These are phyloP conservation scores for Austrolebias charrua DNA, from an alignment of 2,797 vertebrate species.

Conservation along the genomic window DNA sequence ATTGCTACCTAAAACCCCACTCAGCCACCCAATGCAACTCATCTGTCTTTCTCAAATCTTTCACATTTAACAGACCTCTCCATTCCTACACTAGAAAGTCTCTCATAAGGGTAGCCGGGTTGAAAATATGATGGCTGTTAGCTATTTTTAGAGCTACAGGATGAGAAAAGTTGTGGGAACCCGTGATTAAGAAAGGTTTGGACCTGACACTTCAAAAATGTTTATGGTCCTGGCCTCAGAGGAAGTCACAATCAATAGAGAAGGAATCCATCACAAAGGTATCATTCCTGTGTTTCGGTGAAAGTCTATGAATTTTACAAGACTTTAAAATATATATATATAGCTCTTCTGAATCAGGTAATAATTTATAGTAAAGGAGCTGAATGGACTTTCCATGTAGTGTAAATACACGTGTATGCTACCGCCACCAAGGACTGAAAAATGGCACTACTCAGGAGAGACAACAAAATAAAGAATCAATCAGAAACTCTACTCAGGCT, in stretches of 20 bases:
- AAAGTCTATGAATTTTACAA: conserved; percentile 71
- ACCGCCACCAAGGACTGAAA: conserved; percentile 48
- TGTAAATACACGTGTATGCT: conserved; percentile 63
- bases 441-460: conserved; percentile 42
- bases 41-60: conserved; percentile 68
- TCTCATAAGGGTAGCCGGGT: conserved; percentile 17
- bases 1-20: conserved; percentile 47
- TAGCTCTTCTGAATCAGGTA: conserved; percentile 52
- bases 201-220: conserved; percentile 67
- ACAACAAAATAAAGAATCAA: conserved; percentile 42
- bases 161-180: conserved; percentile 54
- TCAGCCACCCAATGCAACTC: conserved; percentile 33
- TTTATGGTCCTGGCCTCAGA: conserved; percentile 56
- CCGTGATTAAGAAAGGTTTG: conserved; percentile 29
- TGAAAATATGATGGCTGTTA: conserved; percentile 57
- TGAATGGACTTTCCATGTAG: conserved; percentile 78
- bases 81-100: conserved; percentile 31
- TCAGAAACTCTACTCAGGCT: conserved; percentile 27
- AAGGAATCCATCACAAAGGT: conserved; percentile 70
- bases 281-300: conserved; percentile 53
- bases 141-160: conserved; percentile 76
- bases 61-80: conserved; percentile 46
- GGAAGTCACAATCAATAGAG: conserved; percentile 72
- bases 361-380: conserved; percentile 70
- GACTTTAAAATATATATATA: conserved; percentile 58